Conservation (phyloP, 92 coral and sea anemone species). For the Micromussa lordhowensis region DNA sequence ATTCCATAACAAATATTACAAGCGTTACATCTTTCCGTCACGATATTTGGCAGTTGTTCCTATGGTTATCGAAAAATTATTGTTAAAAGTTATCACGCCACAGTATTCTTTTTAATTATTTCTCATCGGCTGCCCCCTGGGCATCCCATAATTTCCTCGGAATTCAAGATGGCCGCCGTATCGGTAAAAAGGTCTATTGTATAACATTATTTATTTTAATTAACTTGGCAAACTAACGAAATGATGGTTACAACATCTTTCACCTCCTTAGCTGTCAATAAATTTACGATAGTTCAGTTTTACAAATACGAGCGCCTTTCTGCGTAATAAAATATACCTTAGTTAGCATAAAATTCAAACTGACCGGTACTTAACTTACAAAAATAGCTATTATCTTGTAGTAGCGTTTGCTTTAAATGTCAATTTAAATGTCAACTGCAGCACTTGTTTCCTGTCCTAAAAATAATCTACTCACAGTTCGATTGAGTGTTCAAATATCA, state of each 20-base stretch:
- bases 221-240: not conserved
- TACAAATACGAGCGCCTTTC: too few species aligned
- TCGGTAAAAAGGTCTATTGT: too few species aligned
- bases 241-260: not conserved
- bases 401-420: constrained; percentile 12
- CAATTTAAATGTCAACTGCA: not conserved
- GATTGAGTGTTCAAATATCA: not conserved
- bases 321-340: constrained; percentile 10
- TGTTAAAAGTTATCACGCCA: too few species aligned
- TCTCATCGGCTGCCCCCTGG: too few species aligned
- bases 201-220: not conserved
- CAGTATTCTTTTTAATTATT: too few species aligned
- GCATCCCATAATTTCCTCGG: too few species aligned
- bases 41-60: too few species aligned
- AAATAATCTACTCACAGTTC: not conserved
- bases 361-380: constrained; percentile 2
- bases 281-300: too few species aligned
- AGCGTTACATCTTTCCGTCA: too few species aligned
- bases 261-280: constrained; percentile 14
- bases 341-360: not conserved
- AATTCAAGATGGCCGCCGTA: too few species aligned
- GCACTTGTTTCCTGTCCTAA: not conserved
- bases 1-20: too few species aligned
- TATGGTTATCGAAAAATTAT: too few species aligned
- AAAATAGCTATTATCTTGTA: not conserved